Evolutionary conservation across 2,888 invertebrate genomes (phyloP), one percentile per base, ranked within the genome.

Genomic region (Schizotus pectinicornis): DNA sequence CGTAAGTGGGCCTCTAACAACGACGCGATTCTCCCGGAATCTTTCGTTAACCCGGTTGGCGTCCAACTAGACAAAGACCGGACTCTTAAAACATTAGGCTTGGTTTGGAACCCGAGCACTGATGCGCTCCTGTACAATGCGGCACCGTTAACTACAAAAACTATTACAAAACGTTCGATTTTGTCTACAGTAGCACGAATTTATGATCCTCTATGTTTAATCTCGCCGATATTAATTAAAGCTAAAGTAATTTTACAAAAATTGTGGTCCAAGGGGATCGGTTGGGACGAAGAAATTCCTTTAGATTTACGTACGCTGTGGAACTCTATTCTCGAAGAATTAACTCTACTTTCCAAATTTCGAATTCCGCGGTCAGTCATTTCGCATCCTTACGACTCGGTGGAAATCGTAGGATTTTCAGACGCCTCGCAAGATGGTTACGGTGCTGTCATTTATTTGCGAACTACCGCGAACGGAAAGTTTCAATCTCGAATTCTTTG

Each of bases 191-290:
- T 41, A 12, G 9, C 41, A 12, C 11, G 13, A 13, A 41, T 41
- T 41, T 41, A 41, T 13, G 41, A 41, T 41, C 41, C 41, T 5
- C 6, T 41, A 41, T 11, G 41, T 3, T 13, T 41, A 13, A n/a
- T 41, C 1, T 12, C 12, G 9, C 41, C 41, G 1, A 3, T n/a
- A 3, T 5, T 41, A 12, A 2, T 41, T 13, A 12, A 5, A 6
- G 13, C 11, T 5, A 41, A 41, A 41, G 7, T 41, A 13, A 13
- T 41, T 12, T 12, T 41, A n/a, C 41, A 41, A 41, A 41, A 41
- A 41, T 41, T 41, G 7, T 41, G 41, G 41, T 2, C 41, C 7
- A n/a, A 2, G 2, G n/a, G 13, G 3, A 13, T 41, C 3, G n/a
- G 12, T 5, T 41, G 41, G 9, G 41, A 41, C 7, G 14, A 9